Evolutionary conservation across 2,113 vertebrate genomes (phyloP).

Genomic region (Clarias gariepinus): DNA sequence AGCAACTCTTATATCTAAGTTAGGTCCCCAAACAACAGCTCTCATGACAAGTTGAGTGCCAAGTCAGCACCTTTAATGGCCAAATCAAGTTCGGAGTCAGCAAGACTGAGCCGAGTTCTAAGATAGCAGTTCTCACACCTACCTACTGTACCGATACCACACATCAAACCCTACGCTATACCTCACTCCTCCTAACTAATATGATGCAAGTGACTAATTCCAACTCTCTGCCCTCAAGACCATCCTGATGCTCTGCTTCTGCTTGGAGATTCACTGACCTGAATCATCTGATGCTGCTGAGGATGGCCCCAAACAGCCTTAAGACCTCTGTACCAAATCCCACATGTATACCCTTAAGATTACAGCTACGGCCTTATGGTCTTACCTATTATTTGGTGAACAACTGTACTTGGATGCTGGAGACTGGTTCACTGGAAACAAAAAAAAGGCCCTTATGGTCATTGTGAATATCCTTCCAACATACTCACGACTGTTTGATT

Average conservation of each 20-base stretch:
- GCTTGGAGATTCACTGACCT: too few relatives aligned
- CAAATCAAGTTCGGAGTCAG: too few relatives aligned
- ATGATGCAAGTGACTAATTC: not conserved
- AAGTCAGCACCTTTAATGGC: too few relatives aligned
- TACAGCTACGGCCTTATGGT: not conserved
- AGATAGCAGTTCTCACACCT: too few relatives aligned
- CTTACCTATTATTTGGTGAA: not conserved
- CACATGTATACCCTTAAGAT: not conserved
- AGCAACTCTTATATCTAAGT: not conserved
- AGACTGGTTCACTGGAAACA: not conserved
- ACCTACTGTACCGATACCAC: not conserved
- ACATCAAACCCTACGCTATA: not conserved
- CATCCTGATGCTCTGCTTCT: not conserved
- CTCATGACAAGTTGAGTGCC: not conserved
- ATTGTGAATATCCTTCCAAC: not conserved
- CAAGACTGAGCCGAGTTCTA: too few relatives aligned
- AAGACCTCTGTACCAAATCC: not conserved
- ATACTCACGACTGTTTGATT: not conserved
- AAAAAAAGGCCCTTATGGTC: not conserved
- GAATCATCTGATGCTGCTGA: not conserved
- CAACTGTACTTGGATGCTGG: not conserved
- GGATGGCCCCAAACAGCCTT: not conserved
- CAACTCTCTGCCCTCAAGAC: not conserved
- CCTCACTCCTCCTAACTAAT: not conserved
- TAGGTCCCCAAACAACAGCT: not conserved